Evolutionary conservation across 1,140 invertebrate genomes (phyloP).

Genomic region (Scaptodrosophila lebanonensis): DNA sequence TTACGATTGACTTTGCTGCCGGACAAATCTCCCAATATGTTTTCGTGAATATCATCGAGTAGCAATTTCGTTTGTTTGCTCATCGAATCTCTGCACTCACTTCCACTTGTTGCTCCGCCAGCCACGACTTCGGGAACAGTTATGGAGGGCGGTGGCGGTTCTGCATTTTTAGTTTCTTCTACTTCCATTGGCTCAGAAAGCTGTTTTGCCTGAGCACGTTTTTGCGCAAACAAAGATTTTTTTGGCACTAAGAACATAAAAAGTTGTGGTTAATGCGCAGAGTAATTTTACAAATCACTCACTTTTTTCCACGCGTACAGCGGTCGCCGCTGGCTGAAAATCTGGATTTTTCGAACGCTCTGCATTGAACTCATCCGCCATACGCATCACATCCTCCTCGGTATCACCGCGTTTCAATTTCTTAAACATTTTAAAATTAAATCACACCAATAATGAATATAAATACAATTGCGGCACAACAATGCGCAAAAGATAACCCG

Average conservation of each 20-base stretch:
- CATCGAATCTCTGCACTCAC: neutral
- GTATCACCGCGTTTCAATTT: slow-evolving; percentile 82
- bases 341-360: slow-evolving; percentile 78
- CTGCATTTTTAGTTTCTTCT: no score
- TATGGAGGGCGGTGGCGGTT: neutral
- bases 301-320: slow-evolving; percentile 79
- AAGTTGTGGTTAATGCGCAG: neutral
- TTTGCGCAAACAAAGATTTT: slow-evolving; percentile 68
- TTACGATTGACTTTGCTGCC: slow-evolving; percentile 26
- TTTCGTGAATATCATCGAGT: slow-evolving; percentile 64
- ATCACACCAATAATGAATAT: no score
- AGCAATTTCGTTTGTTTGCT: slow-evolving; percentile 21
- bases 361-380: slow-evolving; percentile 83
- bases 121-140: neutral
- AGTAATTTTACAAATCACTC: neutral
- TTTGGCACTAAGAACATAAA: slow-evolving; percentile 28
- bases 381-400: slow-evolving; percentile 83
- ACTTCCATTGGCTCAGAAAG: neutral
- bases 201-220: slow-evolving; percentile 55
- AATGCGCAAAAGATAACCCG: no score
- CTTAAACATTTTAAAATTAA: slow-evolving; percentile 80
- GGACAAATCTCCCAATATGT: slow-evolving; percentile 57
- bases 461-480: no score
- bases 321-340: slow-evolving; percentile 80
- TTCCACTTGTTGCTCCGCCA: neutral